Evolutionary conservation across 2,797 vertebrate species (phyloP).

Genomic region (Lagocephalus sceleratus): DNA sequence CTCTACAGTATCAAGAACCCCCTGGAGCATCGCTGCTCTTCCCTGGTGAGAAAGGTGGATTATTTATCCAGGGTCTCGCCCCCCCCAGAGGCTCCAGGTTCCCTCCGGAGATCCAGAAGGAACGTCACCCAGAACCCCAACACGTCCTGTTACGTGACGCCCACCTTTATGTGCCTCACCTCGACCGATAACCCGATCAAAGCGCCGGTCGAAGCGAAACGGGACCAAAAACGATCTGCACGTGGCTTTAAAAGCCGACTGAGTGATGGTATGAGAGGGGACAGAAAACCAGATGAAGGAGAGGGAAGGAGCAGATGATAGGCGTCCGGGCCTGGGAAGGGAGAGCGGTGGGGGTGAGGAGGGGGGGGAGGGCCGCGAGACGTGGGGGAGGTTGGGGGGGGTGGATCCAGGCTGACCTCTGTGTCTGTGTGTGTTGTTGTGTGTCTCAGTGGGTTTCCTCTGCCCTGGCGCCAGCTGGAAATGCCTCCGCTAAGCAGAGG

Average conservation of each 20-base stretch:
- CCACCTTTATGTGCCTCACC: too few relatives aligned
- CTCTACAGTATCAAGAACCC: slow-evolving; percentile 64
- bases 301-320: slow-evolving; percentile 59
- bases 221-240: too few relatives aligned
- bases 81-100: too few relatives aligned
- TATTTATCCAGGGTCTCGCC: slow-evolving; percentile 37
- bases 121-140: too few relatives aligned
- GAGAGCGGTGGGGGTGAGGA: slow-evolving; percentile 45
- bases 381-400: slow-evolving; percentile 52
- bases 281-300: too few relatives aligned
- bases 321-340: slow-evolving; percentile 54
- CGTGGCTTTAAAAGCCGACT: too few relatives aligned
- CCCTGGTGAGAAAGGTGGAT: too few relatives aligned
- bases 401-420: slow-evolving; percentile 71
- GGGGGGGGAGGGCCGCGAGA: slow-evolving; percentile 54
- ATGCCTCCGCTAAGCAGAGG: slow-evolving; percentile 74
- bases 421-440: slow-evolving; percentile 77
- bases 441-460: slow-evolving; percentile 77
- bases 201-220: too few relatives aligned
- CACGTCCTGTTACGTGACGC: too few relatives aligned
- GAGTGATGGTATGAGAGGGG: too few relatives aligned
- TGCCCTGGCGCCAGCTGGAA: slow-evolving; percentile 81
- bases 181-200: too few relatives aligned
- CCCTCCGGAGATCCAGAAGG: too few relatives aligned
- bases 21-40: slow-evolving; percentile 67